Evolutionary conservation across 1,140 invertebrate genomes (phyloP).

Genomic region (Cyrtorhinus lividipennis): DNA sequence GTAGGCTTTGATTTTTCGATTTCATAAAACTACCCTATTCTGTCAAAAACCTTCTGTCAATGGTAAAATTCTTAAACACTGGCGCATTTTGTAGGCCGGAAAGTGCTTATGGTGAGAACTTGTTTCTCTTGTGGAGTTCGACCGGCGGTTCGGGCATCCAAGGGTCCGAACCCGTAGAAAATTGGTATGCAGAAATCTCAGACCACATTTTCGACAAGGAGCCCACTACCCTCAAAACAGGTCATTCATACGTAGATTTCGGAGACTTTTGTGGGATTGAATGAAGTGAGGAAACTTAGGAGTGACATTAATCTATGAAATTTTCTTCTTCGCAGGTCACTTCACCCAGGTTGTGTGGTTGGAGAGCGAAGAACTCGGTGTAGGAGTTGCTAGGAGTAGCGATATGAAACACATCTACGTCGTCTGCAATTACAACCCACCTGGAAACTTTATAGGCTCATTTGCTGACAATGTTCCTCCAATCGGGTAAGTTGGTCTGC

Average conservation of each 20-base stretch:
- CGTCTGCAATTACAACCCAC: conserved; percentile 71
- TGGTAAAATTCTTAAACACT: too few species aligned
- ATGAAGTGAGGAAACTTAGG: too few species aligned
- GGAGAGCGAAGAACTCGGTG: conserved; percentile 54
- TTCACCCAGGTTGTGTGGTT: conserved; percentile 41
- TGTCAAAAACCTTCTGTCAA: too few species aligned
- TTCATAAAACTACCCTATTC: too few species aligned
- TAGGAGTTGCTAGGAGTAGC: conserved; percentile 48
- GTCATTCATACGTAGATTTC: too few species aligned
- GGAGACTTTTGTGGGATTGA: too few species aligned
- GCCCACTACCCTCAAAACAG: conserved; percentile 47
- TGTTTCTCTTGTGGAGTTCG: conserved; percentile 59
- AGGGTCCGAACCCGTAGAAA: conserved; percentile 55
- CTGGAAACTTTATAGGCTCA: conserved; percentile 55
- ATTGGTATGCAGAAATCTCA: conserved; percentile 53
- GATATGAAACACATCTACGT: conserved; percentile 58
- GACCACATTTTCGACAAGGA: conserved; percentile 44
- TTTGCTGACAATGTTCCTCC: conserved; percentile 46
- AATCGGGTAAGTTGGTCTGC: conserved; percentile 25
- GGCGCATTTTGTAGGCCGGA: too few species aligned
- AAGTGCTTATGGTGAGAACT: conserved; percentile 65
- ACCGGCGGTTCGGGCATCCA: conserved; percentile 48
- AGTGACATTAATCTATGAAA: neutral
- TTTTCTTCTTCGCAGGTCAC: conserved; percentile 24
- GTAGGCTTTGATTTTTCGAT: neutral